Base-by-base conservation (phyloP, 2,113 vertebrate species). In the Caracal caracal region DNA sequence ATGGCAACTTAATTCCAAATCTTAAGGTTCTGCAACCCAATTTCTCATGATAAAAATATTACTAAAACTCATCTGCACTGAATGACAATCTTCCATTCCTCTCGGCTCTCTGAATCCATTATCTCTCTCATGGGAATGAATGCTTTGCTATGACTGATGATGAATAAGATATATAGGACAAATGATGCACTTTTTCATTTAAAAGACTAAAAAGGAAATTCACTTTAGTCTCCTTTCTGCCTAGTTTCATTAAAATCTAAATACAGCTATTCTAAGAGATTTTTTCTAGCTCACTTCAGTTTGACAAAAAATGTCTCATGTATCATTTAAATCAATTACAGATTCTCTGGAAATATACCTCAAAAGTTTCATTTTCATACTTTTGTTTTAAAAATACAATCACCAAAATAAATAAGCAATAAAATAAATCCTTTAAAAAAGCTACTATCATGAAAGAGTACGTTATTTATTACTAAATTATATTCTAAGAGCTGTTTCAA, bases 71-170 rank as follows among this genome's bases (percentile, higher is more conserved):
- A 97, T 96, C 95, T 98, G 93, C 97, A 97, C 16, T 98, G 94
- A 98, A 98, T 97, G 96, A 96, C 97, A 99, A 96, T 94, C 88
- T 95, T 97, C 80, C 81, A 91, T 97, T 98, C 71, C 98, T 97
- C 80, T 96, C 96, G 26, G 96, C 93, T 97, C 92, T 97, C 93
- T 20, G 80, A 97, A 96, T 94, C 97, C 40, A 97, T 97, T 98
- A 97, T 95, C 95, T 94, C 90, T 63, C 88, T 97, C 95, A 94
- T 84, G 94, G 96, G 97, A 98, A 97, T 95, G 88, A 98, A 98
- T 97, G 93, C 83, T 97, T 92, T 94, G 94, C 95, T 96, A 93
- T 91, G 75, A 98, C 71, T 95, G 93, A 97, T 97, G 95, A 98
- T 92, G 97, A 98, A 97, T 96, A 97, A 78, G 92, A 98, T 95